Conservation (phyloP, 2,113 vertebrate genomes). For the Cnemophilus loriae region DNA sequence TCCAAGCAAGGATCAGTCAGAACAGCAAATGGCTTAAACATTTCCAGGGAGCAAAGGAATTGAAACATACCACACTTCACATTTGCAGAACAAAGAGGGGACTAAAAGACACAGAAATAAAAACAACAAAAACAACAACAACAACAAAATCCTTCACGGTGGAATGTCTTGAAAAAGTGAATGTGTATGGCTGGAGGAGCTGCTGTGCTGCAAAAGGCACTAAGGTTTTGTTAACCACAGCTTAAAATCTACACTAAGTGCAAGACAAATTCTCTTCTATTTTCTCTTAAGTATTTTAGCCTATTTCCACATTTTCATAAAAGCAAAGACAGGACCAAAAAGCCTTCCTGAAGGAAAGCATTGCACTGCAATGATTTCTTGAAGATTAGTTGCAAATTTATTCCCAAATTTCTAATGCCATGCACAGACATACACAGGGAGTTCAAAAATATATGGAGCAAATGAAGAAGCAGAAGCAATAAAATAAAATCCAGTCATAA, state of each 20-base stretch:
- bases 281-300: not conserved
- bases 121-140: not conserved
- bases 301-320: not conserved
- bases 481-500: not conserved
- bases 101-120: not conserved
- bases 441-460: not conserved
- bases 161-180: not conserved
- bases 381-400: not conserved
- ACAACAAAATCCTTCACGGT: not conserved
- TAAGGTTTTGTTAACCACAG: not conserved
- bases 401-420: not conserved
- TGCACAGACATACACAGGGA: not conserved
- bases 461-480: not conserved
- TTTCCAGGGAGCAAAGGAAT: slow-evolving; percentile 41
- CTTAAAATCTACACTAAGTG: not conserved
- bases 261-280: not conserved
- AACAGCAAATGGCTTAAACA: slow-evolving; percentile 52
- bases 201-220: not conserved
- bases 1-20: slow-evolving; percentile 59
- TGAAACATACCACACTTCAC: slow-evolving; percentile 10
- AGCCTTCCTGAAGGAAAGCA: not conserved
- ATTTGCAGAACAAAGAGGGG: slow-evolving; percentile 25
- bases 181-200: not conserved
- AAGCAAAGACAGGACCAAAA: not conserved
- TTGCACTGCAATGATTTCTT: not conserved